Base-by-base conservation (phyloP, 2,888 invertebrate genomes). In the Microctonus brassicae region DNA sequence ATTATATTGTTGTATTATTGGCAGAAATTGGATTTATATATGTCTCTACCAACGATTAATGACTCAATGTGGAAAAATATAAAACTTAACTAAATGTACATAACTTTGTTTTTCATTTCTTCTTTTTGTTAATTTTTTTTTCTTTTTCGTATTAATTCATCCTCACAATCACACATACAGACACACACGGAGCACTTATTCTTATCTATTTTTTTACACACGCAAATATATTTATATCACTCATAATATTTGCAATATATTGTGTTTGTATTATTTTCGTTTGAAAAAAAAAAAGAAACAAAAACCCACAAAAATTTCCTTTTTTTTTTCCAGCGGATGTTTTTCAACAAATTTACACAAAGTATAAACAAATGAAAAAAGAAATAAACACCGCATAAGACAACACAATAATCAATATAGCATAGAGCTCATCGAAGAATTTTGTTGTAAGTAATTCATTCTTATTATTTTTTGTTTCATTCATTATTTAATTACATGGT, bases 1-100 rank as follows among this genome's bases (percentile, higher is more conserved):
- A 79, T 80, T 58, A 57, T 47, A n/a, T n/a, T 65, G 53, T 69
- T 33, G 67, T 73, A 70, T 73, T 70, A 73, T 73, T 76, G 76
- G 72, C 76, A 76, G 73, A 77, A 73, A 74, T 58, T 62, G 77
- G 67, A 75, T 70, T 75, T 76, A 74, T 74, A 73, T 75, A 78
- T 76, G 65, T 73, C 63, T 69, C 83, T 84, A 84, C 81, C 83
- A 86, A 86, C 83, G 83, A 86, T 86, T 82, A 83, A 84, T 86
- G 86, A 86, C 85, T 85, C 81, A 83, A 85, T 82, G 84, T 86
- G 83, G 84, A 87, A 87, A 87, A 87, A 86, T 86, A 86, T 84
- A 86, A 87, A 87, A 87, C 86, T 86, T 86, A 86, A 86, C 84
- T 85, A 85, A 87, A 86, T 82, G 80, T 87, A 87, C 87, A 87